Base-by-base conservation (phyloP, 1,140 invertebrate species). In the Anagrus nilaparvatae region DNA sequence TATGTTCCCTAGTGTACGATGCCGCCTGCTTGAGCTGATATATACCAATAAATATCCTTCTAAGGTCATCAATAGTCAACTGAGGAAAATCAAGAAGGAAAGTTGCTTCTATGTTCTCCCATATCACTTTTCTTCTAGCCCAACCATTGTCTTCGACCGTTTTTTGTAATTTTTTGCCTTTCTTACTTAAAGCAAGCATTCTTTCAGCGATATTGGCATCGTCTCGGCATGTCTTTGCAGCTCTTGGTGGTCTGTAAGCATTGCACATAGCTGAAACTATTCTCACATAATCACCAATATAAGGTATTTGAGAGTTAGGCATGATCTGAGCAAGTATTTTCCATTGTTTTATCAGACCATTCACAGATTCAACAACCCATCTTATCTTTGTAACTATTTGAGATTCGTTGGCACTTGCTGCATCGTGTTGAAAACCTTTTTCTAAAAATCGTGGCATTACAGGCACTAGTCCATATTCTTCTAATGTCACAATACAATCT, bases 201-300 rank as follows among this genome's bases (percentile, higher is more conserved):
- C 19, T 18, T 19, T 33, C 12, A 14, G 3, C 16, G 31, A 40
- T 40, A 14, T 20, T 21, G 13, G 14, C 28, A 31, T 40, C 18
- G 23, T 30, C 38, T 3, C 6, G 37, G 6, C 19, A 20, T 12
- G 23, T 29, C 1, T 13, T 5, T 3, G 19, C 16, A 21, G 31
- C 38, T 17, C 39, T 18, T 8, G 29, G 30, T 17, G 39, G 30
- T 24, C 39, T 32, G 10, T 41, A 33, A 8, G 20, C 20, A 33
- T 41, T 32, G 7, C 39, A 41, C 3, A 41, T 41, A 5, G 29
- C 39, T 7, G 17, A 32, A 0, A 41, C 39, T 4, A 41, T 41
- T 17, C 39, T 21, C 7, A 41, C 20, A 25, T 33, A 41, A n/a
- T 32, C 39, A 2, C 30, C 30, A 16, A 32, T 32, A 6, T 17